Base-by-base conservation (phyloP, 2,797 vertebrate genomes). In the Mormyrops boulengeri region DNA sequence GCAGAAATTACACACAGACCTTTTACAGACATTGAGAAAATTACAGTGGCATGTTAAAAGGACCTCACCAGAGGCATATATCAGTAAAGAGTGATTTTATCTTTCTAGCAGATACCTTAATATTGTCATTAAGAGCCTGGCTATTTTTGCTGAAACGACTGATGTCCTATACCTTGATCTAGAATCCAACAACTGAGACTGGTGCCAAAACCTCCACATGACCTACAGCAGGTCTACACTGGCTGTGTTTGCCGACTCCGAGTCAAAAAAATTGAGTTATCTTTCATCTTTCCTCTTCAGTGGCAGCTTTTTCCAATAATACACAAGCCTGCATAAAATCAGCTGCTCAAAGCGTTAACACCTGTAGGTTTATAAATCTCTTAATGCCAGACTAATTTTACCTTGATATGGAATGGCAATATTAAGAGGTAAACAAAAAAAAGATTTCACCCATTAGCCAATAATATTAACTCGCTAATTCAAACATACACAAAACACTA, bases 241-340 rank as follows among this genome's bases (percentile, higher is more conserved):
- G 34, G 73, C 38, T 80, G 17, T n/a, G 73, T n/a, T 80, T 44
- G 73, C 14, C 1, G 69, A 41, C 34, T 19, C 69, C 38, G 2
- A 44, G 73, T 80, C 38, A 80, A 80, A 44, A 80, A 80, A 38
- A 44, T 44, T 44, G 34, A 38, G 34, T 80, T n/a, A 44, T 44
- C 38, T 44, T 80, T 80, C 73, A 44, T 80, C 12, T 80, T 11
- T 86, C 30, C 47, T 12, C 2, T 52, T 50, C 84, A 26, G 41
- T 26, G 82, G 44, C n/a, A 19, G 22, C 22, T 47, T 30, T 17
- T 50, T 52, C 22, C 84, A 86, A n/a, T 19, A 19, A 80, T 53
- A 86, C 50, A 86, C 47, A 86, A 52, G 11, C 30, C 84, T 86
- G 49, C 84, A 86, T 52, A 86, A 55, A 53, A 86, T 86, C 50